Percentiles rank a stretch among this genome's conserved stretches.
Evolutionary conservation across 2,797 vertebrate species (phyloP).

Genomic region (Microtus obscurus): DNA sequence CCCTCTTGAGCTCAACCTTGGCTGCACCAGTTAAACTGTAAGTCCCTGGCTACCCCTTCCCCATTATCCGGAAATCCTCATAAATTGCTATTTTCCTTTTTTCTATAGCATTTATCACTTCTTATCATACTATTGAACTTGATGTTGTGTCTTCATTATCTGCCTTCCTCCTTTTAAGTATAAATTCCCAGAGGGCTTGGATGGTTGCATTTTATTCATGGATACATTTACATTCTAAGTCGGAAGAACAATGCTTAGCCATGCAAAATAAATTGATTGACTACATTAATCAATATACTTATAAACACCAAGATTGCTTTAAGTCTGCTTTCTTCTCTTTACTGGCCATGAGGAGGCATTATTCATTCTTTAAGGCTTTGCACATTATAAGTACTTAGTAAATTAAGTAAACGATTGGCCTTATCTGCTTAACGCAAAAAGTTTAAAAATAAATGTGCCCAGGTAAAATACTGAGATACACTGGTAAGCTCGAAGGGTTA

Average conservation of each 20-base stretch:
- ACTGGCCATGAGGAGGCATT: background rate
- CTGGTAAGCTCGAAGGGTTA: slow-evolving; percentile 90
- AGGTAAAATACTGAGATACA: slow-evolving; percentile 85
- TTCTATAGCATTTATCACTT: background rate
- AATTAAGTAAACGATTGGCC: slow-evolving; percentile 51
- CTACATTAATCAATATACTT: slow-evolving; percentile 32
- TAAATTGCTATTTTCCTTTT: background rate
- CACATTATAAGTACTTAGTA: slow-evolving; percentile 7
- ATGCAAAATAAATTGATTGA: background rate
- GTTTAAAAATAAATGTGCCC: slow-evolving; percentile 2
- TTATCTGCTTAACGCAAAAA: slow-evolving; percentile 52
- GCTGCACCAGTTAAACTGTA: background rate
- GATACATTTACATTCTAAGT: background rate
- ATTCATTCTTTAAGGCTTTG: background rate
- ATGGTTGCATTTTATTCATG: background rate
- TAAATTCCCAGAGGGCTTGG: background rate
- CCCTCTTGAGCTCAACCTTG: background rate
- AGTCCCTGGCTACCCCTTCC: background rate
- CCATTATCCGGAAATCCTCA: background rate
- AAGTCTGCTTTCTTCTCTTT: slow-evolving; percentile 3
- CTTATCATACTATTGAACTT: background rate
- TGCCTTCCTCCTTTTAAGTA: background rate
- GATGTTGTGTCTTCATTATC: background rate
- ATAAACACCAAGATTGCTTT: background rate
- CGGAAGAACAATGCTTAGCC: background rate